Evolutionary conservation across 2,113 vertebrate species (phyloP).

Genomic region (Vulpes lagopus): DNA sequence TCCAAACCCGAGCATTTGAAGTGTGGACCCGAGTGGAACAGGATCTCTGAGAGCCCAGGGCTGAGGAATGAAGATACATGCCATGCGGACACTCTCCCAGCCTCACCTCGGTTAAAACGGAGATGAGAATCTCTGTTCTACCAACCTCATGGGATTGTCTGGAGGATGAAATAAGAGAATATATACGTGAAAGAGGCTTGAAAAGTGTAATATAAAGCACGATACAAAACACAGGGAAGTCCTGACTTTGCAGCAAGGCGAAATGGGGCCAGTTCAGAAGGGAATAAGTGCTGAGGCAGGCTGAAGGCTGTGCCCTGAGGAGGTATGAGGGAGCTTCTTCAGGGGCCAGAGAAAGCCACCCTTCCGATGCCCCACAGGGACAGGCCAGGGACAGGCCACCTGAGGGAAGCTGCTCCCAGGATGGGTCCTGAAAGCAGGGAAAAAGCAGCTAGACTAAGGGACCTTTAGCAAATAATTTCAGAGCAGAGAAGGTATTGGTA

Average conservation of each 20-base stretch:
- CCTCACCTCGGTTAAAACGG: not conserved
- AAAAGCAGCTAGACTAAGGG: not conserved
- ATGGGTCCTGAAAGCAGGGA: not conserved
- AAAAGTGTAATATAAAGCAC: no score
- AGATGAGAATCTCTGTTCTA: not conserved
- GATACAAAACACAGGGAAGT: not conserved
- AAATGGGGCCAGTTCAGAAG: fast-evolving
- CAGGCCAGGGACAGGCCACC: not conserved
- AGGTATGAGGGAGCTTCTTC: not conserved
- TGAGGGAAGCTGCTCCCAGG: not conserved
- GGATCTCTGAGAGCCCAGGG: not conserved
- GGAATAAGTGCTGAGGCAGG: fast-evolving
- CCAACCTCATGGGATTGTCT: not conserved
- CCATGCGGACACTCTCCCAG: not conserved
- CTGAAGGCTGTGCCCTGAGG: not conserved
- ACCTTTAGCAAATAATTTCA: not conserved
- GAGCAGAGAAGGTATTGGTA: not conserved
- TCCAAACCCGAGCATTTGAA: not conserved
- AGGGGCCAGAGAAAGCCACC: not conserved
- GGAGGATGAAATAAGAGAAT: not conserved
- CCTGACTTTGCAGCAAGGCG: not conserved
- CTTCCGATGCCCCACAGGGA: not conserved
- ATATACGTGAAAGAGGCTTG: not conserved
- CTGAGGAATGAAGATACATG: not conserved
- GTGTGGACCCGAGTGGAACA: not conserved